These are phyloP conservation scores for Orthosia incerta DNA, from an alignment of 2,888 invertebrate species.

Conservation along the genomic window DNA sequence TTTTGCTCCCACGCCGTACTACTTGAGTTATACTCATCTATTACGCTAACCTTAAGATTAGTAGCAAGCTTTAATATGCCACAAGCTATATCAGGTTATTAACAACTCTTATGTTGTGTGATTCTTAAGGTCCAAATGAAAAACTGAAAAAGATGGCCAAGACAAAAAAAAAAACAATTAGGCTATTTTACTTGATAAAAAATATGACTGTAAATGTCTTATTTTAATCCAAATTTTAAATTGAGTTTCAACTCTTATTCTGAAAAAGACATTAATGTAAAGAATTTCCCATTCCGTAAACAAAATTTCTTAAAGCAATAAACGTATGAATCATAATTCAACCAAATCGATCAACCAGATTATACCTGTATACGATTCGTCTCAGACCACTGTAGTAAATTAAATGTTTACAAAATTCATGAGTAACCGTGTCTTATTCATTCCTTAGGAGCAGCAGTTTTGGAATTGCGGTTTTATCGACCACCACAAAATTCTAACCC, in stretches of 20 bases:
- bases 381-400: slow-evolving; percentile 72
- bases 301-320: slow-evolving; percentile 71
- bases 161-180: not conserved
- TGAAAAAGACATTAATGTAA: slow-evolving; percentile 60
- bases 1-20: slow-evolving; percentile 71
- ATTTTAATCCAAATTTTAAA: not conserved
- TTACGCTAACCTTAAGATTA: slow-evolving; percentile 9
- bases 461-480: slow-evolving; percentile 35
- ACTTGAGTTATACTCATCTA: slow-evolving; percentile 33
- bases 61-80: not conserved
- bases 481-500: slow-evolving; percentile 18
- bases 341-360: slow-evolving; percentile 71
- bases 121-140: slow-evolving; percentile 1
- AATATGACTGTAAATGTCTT: not conserved
- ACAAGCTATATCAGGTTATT: not conserved
- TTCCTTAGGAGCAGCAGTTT: slow-evolving; percentile 53
- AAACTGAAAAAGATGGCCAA: not conserved
- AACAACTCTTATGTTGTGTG: not conserved
- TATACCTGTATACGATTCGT: slow-evolving; percentile 69
- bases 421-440: slow-evolving; percentile 75
- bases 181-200: not conserved
- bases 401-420: slow-evolving; percentile 77
- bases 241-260: not conserved
- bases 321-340: slow-evolving; percentile 73
- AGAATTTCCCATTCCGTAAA: slow-evolving; percentile 59